Evolutionary conservation across 2,888 invertebrate genomes (phyloP).

Genomic region (Thera britannica): DNA sequence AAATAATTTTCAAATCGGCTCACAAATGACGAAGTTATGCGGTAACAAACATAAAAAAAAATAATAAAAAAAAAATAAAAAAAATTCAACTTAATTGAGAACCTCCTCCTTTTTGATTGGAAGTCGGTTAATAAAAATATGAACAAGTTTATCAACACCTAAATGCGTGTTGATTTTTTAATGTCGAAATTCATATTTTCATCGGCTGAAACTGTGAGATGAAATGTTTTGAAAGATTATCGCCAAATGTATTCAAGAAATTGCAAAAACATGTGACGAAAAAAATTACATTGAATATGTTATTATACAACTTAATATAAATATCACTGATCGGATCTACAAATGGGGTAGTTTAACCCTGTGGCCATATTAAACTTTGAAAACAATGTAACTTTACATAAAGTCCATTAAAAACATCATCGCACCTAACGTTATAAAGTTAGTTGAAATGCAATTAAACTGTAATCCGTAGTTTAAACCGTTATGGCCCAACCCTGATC

Average conservation of each 20-base stretch:
- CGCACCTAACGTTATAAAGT: conserved; percentile 6
- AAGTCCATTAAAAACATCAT: conserved; percentile 7
- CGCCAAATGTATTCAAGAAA: too few species aligned
- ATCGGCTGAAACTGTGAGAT: not conserved
- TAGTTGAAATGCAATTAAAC: conserved; percentile 13
- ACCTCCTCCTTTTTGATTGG: too few species aligned
- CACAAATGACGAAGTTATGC: too few species aligned
- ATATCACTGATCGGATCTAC: too few species aligned
- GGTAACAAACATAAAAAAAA: too few species aligned
- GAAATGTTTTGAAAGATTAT: not conserved
- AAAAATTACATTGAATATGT: too few species aligned
- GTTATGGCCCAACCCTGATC: not conserved
- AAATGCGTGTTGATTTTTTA: not conserved
- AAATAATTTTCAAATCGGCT: too few species aligned
- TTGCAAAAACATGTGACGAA: too few species aligned
- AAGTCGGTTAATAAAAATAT: conserved; percentile 10
- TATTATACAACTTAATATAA: too few species aligned
- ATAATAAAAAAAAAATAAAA: too few species aligned
- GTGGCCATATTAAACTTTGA: not conserved
- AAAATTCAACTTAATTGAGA: too few species aligned
- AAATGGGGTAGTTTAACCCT: not conserved
- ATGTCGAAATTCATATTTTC: not conserved
- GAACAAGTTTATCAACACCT: conserved; percentile 8
- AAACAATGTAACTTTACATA: conserved; percentile 8
- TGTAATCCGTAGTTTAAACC: not conserved